Evolutionary conservation across 2,888 invertebrate species (phyloP), one percentile per base, ranked within the genome.

Genomic region (Hypena proboscidalis): DNA sequence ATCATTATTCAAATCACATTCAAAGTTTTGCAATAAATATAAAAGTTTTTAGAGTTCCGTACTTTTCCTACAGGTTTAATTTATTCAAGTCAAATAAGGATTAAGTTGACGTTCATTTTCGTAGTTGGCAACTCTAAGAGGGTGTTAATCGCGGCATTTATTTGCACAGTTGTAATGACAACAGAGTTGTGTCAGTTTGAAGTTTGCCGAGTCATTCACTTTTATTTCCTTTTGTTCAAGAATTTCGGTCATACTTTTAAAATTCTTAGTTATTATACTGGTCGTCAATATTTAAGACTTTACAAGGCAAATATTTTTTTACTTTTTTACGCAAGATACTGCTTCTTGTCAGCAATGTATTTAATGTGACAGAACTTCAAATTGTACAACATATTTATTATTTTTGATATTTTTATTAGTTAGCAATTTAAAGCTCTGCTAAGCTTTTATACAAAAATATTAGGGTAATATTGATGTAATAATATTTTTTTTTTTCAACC

Each of bases 1-100:
- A 67, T 56, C 51, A 67, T 74, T 74, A 73, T 69, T 70, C 60
- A 69, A 74, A 72, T 69, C 52, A 57, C 50, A 67, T 64, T 46
- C 38, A 13, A 64, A 73, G 58, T 72, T 67, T 61, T 35, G 57
- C 47, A 58, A 67, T 73, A 65, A 71, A 71, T 69, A 66, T 64
- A 64, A 59, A 62, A 34, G 48, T 62, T 60, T 64, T 55, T 53
- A 47, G 51, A 54, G 46, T 49, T 56, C 20, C 34, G 13, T 22
- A 38, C 44, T 48, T 47, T 35, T 17, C 32, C 26, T 37, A 36
- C 42, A 54, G 48, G 35, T 58, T 58, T 50, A 66, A 67, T 60
- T 67, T 56, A 63, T 60, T 40, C 47, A 3, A 40, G 30, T 49
- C 45, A 54, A 53, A 56, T 39, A 51, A 15, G 48, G 49, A 53